Evolutionary conservation across 2,113 vertebrate genomes (phyloP), one percentile per base, ranked within the genome.

Genomic region (Malurus cyaneus): DNA sequence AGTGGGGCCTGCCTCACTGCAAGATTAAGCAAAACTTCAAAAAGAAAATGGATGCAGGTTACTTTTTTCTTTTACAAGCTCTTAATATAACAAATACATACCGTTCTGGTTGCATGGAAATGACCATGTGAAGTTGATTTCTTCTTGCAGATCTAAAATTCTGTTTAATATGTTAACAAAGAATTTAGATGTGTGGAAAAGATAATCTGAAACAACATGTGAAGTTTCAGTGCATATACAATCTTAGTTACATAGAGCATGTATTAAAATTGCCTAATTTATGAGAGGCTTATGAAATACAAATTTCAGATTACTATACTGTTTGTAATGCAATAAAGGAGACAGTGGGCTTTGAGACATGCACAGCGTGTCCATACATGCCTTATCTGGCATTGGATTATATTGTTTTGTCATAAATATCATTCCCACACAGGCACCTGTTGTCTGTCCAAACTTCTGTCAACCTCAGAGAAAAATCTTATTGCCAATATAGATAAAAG

Each of bases 211-310:
- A 54, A 16, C 65, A 78, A 71, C 31, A 28, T 60, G 42, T 46
- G 39, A 13, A 69, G 23, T 2, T 78, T 61, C 73, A 85, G 61
- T 61, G 31, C 14, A 50, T 36, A 36, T 0, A 0, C 65, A 49
- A 76, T 53, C 44, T 61, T 31, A 74, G 20, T 24, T 53, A 66
- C 2, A 14, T 2, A 50, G 8, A 66, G 21, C 52, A 52, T 3
- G 8, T 42, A 29, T 81, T 85, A 69, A 20, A 80, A 94, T 85
- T 87, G 62, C 81, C 66, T 78, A 18, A 80, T 71, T 56, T 47
- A 72, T 57, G n/a, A 80, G 14, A 81, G 14, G 31, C 50, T 95
- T 87, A 82, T 34, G 62, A 95, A 93, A 92, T 31, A 57, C 24
- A 32, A 18, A 18, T 65, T 56, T 67, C 44, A 5, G 13, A n/a